These are phyloP conservation scores for Drosophila anomalata DNA, from an alignment of 2,888 invertebrate species.

Conservation along the genomic window DNA sequence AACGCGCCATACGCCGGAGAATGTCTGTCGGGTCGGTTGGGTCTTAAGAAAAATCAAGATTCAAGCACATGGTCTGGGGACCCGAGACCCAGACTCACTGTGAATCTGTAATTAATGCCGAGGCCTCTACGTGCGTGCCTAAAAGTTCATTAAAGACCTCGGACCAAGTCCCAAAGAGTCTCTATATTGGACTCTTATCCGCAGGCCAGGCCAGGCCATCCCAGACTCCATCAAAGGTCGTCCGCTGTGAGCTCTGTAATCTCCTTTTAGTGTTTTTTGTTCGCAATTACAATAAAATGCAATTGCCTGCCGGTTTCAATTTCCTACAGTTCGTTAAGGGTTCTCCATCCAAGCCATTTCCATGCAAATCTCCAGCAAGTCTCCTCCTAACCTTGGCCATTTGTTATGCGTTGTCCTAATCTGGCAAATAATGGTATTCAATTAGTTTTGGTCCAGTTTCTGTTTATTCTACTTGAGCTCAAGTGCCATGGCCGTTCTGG, in stretches of 20 bases:
- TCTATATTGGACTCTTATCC: conserved; percentile 26
- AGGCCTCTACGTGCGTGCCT: conserved; percentile 71
- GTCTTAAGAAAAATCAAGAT: conserved; percentile 26
- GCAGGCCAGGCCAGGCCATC: conserved; percentile 49
- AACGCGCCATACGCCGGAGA: conserved; percentile 54
- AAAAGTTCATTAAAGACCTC: conserved; percentile 67
- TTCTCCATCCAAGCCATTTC: conserved; percentile 33
- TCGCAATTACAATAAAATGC: conserved; percentile 67
- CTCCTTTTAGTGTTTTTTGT: conserved; percentile 21
- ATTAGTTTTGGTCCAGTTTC: conserved; percentile 73
- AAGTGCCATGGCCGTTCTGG: conserved; percentile 9
- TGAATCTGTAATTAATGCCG: conserved; percentile 68
- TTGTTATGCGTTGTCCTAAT: conserved; percentile 70
- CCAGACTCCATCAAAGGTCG: conserved; percentile 70
- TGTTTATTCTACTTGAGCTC: conserved; percentile 15
- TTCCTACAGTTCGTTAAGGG: conserved; percentile 64
- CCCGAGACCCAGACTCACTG: conserved; percentile 1
- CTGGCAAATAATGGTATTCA: conserved; percentile 76
- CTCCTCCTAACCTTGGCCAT: conserved; percentile 73
- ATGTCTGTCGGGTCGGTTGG: conserved; percentile 31
- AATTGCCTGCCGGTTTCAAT: conserved; percentile 63
- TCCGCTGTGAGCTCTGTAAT: conserved; percentile 14
- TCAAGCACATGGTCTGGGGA: not conserved
- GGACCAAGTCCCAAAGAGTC: conserved; percentile 15
- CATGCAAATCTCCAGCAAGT: conserved; percentile 75